phyloP scores from a whole-genome alignment of 2,113 vertebrate species.

The Anseranas semipalmata region DNA sequence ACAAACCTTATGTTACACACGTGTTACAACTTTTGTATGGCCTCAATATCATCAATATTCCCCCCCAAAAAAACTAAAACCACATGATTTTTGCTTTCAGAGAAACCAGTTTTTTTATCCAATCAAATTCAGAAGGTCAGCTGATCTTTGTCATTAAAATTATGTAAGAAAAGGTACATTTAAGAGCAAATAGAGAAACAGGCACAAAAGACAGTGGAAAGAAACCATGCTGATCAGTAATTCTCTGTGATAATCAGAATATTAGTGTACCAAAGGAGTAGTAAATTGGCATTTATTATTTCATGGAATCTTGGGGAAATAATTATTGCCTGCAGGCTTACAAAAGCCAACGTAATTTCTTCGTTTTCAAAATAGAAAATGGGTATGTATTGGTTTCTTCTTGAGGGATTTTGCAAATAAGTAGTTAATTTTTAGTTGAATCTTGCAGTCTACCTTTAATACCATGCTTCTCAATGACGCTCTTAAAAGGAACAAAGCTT shows the following conservation, averaged over 20 bases:
- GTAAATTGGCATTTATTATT: neutral
- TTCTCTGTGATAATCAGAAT: neutral
- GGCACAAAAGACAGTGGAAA: neutral
- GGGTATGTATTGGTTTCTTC: neutral
- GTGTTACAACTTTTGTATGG: neutral
- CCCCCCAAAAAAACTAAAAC: neutral
- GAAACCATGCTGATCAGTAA: neutral
- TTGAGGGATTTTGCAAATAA: neutral
- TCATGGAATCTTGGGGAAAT: neutral
- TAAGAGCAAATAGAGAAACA: neutral
- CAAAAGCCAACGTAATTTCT: neutral
- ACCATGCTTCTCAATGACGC: neutral
- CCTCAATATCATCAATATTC: neutral
- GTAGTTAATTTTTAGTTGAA: neutral
- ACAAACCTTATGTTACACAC: neutral
- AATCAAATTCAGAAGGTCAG: neutral
- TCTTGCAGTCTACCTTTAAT: neutral
- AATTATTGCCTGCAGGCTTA: neutral
- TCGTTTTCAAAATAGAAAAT: neutral
- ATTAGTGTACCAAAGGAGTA: neutral
- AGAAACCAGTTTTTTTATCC: neutral
- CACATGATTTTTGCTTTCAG: neutral
- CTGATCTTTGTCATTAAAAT: neutral
- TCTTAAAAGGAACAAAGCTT: slow-evolving; percentile 20
- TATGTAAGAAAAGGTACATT: neutral